A percentile compares a stretch with the other conserved stretches of the same genome.
Evolutionary conservation across 2,888 invertebrate genomes (phyloP).

Genomic region (Artemia sinica): DNA sequence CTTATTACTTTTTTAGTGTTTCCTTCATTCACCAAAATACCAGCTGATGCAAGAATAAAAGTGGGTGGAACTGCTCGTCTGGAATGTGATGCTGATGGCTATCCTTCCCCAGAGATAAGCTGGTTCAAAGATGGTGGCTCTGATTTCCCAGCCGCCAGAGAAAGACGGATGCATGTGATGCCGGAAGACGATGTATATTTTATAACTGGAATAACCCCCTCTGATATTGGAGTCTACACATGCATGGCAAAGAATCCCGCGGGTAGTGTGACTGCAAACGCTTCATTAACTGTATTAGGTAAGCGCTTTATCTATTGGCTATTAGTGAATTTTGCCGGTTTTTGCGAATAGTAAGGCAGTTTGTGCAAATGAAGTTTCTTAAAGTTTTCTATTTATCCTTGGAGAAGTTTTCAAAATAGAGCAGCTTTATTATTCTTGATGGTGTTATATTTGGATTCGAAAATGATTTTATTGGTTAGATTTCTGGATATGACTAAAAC

Average conservation of each 20-base stretch:
- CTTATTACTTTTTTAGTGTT: conserved; percentile 41
- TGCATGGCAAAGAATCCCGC: conserved; percentile 82
- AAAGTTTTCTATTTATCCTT: neutral
- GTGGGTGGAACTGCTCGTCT: conserved; percentile 69
- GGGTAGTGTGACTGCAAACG: conserved; percentile 68
- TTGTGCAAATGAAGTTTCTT: neutral
- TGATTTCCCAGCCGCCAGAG: conserved; percentile 86
- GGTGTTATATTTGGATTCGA: too few species aligned
- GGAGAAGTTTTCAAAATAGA: too few species aligned
- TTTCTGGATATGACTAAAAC: too few species aligned
- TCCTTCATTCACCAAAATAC: conserved; percentile 67
- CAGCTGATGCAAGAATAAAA: conserved; percentile 62
- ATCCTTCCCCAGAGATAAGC: conserved; percentile 69
- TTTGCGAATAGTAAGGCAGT: conserved; percentile 16
- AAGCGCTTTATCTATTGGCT: conserved; percentile 24
- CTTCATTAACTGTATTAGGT: conserved; percentile 58
- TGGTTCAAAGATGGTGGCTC: conserved; percentile 65
- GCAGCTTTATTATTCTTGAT: too few species aligned
- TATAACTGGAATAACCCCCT: conserved; percentile 71
- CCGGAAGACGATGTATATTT: conserved; percentile 77
- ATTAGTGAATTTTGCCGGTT: conserved; percentile 15
- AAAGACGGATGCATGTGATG: conserved; percentile 80
- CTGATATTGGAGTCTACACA: conserved; percentile 78
- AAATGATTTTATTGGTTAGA: too few species aligned
- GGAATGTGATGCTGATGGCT: conserved; percentile 77